phyloP scores from a whole-genome alignment of 2,113 vertebrate species.

The Tetrax tetrax region DNA sequence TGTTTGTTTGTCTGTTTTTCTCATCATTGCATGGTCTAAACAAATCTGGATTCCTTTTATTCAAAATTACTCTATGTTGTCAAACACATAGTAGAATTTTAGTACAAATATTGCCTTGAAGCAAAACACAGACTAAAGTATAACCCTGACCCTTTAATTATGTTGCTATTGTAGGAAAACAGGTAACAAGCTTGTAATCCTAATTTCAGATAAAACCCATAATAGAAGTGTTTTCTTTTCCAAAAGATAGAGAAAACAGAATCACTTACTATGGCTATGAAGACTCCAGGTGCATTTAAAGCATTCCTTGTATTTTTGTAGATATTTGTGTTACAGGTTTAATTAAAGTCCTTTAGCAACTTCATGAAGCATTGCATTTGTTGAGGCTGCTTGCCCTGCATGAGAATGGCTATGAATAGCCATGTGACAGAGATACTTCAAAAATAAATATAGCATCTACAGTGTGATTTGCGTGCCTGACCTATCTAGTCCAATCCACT shows the following conservation, averaged over 20 bases:
- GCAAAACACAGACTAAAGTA: background rate
- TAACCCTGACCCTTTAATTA: background rate
- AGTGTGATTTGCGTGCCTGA: conserved; percentile 57
- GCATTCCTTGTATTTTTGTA: background rate
- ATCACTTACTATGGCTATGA: conserved; percentile 65
- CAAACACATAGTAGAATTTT: background rate
- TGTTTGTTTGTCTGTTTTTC: background rate
- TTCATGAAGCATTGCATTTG: conserved; percentile 30
- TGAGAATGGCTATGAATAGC: conserved; percentile 62
- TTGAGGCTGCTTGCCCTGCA: conserved; percentile 31
- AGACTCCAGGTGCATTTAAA: background rate
- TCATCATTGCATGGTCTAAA: background rate
- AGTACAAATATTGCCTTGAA: background rate
- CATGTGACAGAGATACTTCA: conserved; percentile 26
- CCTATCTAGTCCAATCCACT: conserved; percentile 6
- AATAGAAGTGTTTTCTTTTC: background rate
- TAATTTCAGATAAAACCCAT: background rate
- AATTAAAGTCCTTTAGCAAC: conserved; percentile 35
- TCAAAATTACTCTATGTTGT: background rate
- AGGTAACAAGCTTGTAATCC: background rate
- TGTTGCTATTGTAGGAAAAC: background rate
- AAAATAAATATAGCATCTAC: conserved; percentile 75
- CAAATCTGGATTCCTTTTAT: background rate
- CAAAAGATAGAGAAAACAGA: background rate
- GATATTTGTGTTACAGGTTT: background rate